phyloP scores from a whole-genome alignment of 2,888 invertebrate species.

The Tetranychus truncatus region DNA sequence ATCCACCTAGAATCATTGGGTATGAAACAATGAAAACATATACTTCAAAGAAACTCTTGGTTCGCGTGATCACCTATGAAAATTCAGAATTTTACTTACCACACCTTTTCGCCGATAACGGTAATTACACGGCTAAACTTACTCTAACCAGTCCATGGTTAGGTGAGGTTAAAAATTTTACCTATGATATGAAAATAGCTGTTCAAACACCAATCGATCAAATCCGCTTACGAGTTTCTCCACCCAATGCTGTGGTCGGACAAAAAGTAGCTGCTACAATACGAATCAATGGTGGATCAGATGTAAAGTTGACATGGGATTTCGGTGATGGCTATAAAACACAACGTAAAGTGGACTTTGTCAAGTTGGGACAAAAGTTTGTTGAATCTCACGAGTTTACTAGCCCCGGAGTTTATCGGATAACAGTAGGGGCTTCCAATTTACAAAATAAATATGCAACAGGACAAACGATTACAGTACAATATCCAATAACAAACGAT shows the following conservation, averaged over 20 bases:
- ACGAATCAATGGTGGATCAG: constrained; percentile 26
- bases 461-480: constrained; percentile 23
- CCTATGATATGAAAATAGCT: constrained; percentile 23
- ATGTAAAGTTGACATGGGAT: constrained; percentile 27
- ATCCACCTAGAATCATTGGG: constrained; percentile 5
- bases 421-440: constrained; percentile 25
- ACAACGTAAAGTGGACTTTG: constrained; percentile 23
- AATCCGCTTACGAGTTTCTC: constrained; percentile 26
- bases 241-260: constrained; percentile 25
- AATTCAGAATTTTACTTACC: constrained; percentile 16
- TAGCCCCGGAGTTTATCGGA: constrained; percentile 27
- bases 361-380: constrained; percentile 21
- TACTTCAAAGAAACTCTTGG: constrained; percentile 12
- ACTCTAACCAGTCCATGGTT: constrained; percentile 20
- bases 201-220: constrained; percentile 25
- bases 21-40: constrained; percentile 17
- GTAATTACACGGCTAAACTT: constrained; percentile 17
- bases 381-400: constrained; percentile 25
- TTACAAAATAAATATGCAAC: constrained; percentile 24
- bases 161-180: constrained; percentile 19
- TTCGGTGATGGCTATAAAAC: constrained; percentile 27
- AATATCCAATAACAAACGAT: constrained; percentile 25
- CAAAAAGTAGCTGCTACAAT: constrained; percentile 26
- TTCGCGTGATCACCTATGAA: constrained; percentile 17
- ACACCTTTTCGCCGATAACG: constrained; percentile 18